Percentiles rank a stretch among this genome's conserved stretches.
Evolutionary conservation across 1,140 invertebrate species (phyloP).

Genomic region (Mesaphorura yosii): DNA sequence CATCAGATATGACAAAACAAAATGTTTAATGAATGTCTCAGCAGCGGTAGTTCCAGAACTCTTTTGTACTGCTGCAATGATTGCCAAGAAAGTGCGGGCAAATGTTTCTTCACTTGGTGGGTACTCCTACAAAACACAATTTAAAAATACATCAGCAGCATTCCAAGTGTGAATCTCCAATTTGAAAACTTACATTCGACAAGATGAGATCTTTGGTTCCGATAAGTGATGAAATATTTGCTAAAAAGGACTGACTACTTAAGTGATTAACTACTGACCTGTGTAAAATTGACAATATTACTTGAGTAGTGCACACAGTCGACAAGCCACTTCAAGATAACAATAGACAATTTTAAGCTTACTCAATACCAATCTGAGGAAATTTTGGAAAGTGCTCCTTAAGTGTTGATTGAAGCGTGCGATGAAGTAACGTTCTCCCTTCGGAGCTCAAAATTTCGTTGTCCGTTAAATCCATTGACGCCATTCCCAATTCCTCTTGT

Average conservation of each 20-base stretch:
- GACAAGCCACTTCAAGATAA: constrained; percentile 9
- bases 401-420: constrained; percentile 49
- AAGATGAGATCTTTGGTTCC: constrained; percentile 73
- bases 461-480: constrained; percentile 46
- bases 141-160: not conserved
- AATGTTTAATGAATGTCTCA: constrained; percentile 69
- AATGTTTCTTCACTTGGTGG: constrained; percentile 55
- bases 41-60: constrained; percentile 49
- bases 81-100: constrained; percentile 63
- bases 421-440: constrained; percentile 49
- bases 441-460: constrained; percentile 54
- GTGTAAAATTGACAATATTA: constrained; percentile 32
- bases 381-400: constrained; percentile 53
- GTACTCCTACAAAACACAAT: constrained; percentile 51
- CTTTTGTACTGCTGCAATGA: constrained; percentile 61
- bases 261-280: constrained; percentile 54
- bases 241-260: constrained; percentile 50
- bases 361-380: constrained; percentile 56
- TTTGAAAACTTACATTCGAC: constrained; percentile 47
- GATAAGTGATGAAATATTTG: constrained; percentile 56
- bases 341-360: constrained; percentile 14
- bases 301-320: too few species aligned
- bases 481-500: constrained; percentile 56
- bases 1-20: constrained; percentile 66
- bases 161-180: constrained; percentile 12